phyloP scores from a whole-genome alignment of 2,113 vertebrate species.

The Delphinapterus leucas region DNA sequence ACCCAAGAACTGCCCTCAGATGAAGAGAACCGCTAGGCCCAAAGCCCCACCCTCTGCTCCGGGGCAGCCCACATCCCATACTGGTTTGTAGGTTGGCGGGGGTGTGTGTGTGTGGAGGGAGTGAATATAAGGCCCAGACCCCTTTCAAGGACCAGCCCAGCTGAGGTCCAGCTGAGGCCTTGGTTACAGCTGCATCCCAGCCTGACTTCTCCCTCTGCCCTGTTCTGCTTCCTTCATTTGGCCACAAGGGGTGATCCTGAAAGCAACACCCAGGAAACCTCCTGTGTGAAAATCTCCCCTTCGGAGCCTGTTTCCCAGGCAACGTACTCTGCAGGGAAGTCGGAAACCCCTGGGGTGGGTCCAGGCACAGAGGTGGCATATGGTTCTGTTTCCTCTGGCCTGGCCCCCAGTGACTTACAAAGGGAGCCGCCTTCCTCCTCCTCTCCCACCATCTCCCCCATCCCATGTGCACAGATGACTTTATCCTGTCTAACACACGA shows the following conservation, averaged over 20 bases:
- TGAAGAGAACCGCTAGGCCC: neutral
- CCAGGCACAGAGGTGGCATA: neutral
- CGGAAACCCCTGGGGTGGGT: neutral
- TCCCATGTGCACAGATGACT: neutral
- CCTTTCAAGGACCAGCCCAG: neutral
- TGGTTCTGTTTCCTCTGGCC: neutral
- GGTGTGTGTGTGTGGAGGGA: neutral
- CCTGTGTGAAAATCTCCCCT: neutral
- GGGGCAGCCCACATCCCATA: neutral
- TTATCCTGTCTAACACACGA: neutral
- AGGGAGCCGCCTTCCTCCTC: neutral
- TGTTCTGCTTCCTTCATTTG: neutral
- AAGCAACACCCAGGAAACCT: neutral
- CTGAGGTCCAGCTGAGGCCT: neutral
- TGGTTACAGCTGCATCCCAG: accelerated
- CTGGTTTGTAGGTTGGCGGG: neutral
- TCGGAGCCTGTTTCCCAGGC: neutral
- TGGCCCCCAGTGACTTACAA: neutral
- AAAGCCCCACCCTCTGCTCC: neutral
- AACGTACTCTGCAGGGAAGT: neutral
- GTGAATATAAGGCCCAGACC: neutral
- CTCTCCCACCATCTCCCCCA: neutral
- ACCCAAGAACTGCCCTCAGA: neutral
- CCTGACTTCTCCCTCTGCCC: neutral
- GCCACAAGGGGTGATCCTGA: neutral